A percentile compares a stretch with the other conserved stretches of the same genome.
phyloP scores from a whole-genome alignment of 2,113 vertebrate species.

The Elachura formosa region DNA sequence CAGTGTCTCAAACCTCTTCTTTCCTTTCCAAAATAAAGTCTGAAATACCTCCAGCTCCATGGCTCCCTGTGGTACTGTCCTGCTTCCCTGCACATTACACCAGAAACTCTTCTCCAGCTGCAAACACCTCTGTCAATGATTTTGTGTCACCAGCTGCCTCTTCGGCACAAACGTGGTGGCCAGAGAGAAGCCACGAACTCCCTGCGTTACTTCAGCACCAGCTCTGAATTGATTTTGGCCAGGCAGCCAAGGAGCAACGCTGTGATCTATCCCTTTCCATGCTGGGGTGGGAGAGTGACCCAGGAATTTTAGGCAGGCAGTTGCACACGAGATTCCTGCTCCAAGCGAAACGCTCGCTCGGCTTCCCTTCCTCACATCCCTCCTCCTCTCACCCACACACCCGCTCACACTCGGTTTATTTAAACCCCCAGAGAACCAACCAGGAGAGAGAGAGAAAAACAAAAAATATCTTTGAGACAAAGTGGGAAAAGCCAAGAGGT shows the following conservation, averaged over 20 bases:
- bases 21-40: not conserved
- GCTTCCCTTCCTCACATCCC: not conserved
- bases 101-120: not conserved
- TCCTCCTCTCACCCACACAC: not conserved
- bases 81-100: not conserved
- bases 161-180: not conserved
- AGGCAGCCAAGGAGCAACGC: not conserved
- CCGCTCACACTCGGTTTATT: not conserved
- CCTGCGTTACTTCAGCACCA: not conserved
- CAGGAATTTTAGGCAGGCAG: not conserved
- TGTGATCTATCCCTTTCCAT: rapidly evolving
- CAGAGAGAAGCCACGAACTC: not conserved
- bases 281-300: not conserved
- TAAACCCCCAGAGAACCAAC: not conserved
- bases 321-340: not conserved
- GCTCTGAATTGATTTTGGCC: not conserved
- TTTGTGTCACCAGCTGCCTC: not conserved
- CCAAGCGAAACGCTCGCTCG: not conserved
- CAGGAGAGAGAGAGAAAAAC: not conserved
- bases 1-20: not conserved
- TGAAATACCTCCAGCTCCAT: not conserved
- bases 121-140: not conserved
- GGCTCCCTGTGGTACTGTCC: not conserved
- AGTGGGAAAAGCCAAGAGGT: not conserved
- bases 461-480: not conserved